Conservation (phyloP, 2,113 vertebrate genomes). For the Ammodytes marinus region DNA sequence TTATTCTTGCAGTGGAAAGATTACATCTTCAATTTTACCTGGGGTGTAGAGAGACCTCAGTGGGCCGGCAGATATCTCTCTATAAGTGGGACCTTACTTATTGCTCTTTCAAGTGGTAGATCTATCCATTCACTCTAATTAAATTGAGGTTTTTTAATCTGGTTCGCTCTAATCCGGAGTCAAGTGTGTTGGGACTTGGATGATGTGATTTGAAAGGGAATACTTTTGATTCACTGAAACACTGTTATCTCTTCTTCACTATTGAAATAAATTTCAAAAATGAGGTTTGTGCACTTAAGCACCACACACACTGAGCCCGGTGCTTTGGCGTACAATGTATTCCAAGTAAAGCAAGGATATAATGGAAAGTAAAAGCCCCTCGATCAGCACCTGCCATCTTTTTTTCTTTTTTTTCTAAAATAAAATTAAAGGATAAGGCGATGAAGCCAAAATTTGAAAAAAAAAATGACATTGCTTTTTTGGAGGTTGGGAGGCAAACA, state of each 20-base stretch:
- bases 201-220: conserved; percentile 88
- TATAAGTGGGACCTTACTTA: conserved; percentile 86
- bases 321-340: conserved; percentile 57
- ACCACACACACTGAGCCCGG: conserved; percentile 66
- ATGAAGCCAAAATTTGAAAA: conserved; percentile 41
- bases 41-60: conserved; percentile 80
- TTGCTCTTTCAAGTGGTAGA: conserved; percentile 86
- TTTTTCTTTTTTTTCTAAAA: conserved; percentile 52
- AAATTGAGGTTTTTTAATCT: conserved; percentile 88
- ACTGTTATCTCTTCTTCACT: conserved; percentile 82
- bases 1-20: conserved; percentile 81
- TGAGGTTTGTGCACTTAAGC: conserved; percentile 83
- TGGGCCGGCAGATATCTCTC: conserved; percentile 80
- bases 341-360: conserved; percentile 56
- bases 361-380: conserved; percentile 60
- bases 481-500: conserved; percentile 16
- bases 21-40: conserved; percentile 87
- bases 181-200: conserved; percentile 84
- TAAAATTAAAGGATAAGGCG: conserved; percentile 48
- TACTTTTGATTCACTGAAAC: conserved; percentile 84
- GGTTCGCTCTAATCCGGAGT: conserved; percentile 86
- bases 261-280: conserved; percentile 85
- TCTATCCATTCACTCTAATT: conserved; percentile 87
- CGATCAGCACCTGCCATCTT: conserved; percentile 43
- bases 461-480: conserved; percentile 29